Evolutionary conservation across 2,888 invertebrate genomes (phyloP).

Genomic region (Ephialtes manifestator): DNA sequence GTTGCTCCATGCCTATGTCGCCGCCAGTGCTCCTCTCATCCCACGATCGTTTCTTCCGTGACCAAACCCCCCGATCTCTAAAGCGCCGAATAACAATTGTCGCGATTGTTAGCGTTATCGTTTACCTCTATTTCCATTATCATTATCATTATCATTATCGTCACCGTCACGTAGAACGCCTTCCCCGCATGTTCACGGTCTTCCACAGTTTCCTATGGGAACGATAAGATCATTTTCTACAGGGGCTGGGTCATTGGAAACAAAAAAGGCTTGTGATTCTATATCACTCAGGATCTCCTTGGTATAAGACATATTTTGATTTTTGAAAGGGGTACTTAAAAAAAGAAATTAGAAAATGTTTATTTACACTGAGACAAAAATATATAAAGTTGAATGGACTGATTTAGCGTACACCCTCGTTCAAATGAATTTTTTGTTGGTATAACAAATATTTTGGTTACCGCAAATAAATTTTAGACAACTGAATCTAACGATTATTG

Average conservation of each 20-base stretch:
- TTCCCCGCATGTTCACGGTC: constrained; percentile 46
- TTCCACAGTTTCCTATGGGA: constrained; percentile 20
- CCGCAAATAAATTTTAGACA: too few species aligned
- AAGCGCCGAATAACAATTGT: constrained; percentile 64
- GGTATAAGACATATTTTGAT: not conserved
- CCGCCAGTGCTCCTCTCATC: not conserved
- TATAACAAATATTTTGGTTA: too few species aligned
- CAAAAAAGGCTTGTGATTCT: not conserved
- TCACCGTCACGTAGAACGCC: constrained; percentile 37
- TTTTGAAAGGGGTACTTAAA: not conserved
- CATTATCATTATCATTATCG: constrained; percentile 57
- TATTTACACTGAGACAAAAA: too few species aligned
- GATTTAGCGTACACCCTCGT: too few species aligned
- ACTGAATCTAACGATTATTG: too few species aligned
- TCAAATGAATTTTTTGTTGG: too few species aligned
- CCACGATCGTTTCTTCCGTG: constrained; percentile 38
- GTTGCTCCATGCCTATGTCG: not conserved
- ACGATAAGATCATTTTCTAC: constrained; percentile 52
- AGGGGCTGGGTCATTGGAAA: not conserved
- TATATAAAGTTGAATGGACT: too few species aligned
- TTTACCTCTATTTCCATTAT: constrained; percentile 56
- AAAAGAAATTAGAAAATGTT: too few species aligned
- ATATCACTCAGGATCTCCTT: not conserved
- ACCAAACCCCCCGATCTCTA: constrained; percentile 13
- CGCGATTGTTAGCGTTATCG: constrained; percentile 72